Percentiles rank a stretch among this genome's conserved stretches.
These are phyloP conservation scores for Dolomedes plantarius DNA, from an alignment of 2,888 invertebrate genomes.

Conservation along the genomic window DNA sequence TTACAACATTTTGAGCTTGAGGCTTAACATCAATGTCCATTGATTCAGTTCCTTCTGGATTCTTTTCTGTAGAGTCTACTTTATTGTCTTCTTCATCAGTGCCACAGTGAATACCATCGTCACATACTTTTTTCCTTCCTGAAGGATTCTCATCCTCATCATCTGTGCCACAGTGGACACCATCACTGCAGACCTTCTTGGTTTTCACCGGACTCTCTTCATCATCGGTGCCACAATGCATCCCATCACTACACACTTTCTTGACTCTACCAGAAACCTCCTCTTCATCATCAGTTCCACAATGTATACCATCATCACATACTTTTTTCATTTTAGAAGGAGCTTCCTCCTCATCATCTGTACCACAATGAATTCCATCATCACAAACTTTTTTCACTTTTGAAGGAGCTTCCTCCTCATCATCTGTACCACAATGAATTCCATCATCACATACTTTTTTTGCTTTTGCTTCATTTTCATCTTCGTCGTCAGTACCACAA, in stretches of 20 bases:
- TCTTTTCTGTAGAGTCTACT: neutral
- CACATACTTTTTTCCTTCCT: neutral
- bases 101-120: constrained; percentile 29
- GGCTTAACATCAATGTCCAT: neutral
- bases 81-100: neutral
- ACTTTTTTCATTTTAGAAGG: neutral
- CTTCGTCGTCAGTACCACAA: constrained; percentile 19
- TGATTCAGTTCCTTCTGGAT: neutral
- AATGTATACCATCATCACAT: constrained; percentile 27
- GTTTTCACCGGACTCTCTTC: constrained; percentile 8
- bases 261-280: neutral
- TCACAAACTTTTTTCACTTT: constrained; percentile 31
- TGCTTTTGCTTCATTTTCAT: neutral
- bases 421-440: constrained; percentile 44
- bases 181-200: constrained; percentile 17
- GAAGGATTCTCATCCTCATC: neutral
- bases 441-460: constrained; percentile 42
- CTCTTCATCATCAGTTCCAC: constrained; percentile 29
- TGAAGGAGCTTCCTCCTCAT: neutral
- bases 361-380: constrained; percentile 65
- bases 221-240: constrained; percentile 62
- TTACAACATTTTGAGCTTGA: neutral
- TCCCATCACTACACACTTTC: constrained; percentile 55
- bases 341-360: constrained; percentile 32
- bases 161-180: constrained; percentile 39